A percentile compares a stretch with the other conserved stretches of the same genome.
These are phyloP conservation scores for Chelon labrosus DNA, from an alignment of 2,797 vertebrate genomes.

Conservation along the genomic window DNA sequence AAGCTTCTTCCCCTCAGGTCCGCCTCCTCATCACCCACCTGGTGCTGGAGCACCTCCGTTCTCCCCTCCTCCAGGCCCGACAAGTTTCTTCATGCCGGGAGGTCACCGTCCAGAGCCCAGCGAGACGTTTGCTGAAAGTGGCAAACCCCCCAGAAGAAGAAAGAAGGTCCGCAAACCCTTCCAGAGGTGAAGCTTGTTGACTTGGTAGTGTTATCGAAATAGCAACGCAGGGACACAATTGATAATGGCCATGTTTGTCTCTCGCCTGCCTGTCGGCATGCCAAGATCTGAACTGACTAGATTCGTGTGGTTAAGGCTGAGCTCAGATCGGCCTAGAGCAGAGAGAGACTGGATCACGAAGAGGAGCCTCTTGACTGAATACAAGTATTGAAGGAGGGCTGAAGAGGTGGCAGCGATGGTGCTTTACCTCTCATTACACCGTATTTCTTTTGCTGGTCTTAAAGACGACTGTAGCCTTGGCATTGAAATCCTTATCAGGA, in stretches of 20 bases:
- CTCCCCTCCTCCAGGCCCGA: slow-evolving; percentile 77
- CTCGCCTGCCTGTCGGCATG: slow-evolving; percentile 64
- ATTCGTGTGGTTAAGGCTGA: slow-evolving; percentile 40
- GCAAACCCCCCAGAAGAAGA: slow-evolving; percentile 83
- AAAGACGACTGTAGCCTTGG: slow-evolving; percentile 74
- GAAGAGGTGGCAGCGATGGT: slow-evolving; percentile 63
- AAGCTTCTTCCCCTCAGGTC: slow-evolving; percentile 84
- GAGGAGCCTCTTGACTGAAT: slow-evolving; percentile 49
- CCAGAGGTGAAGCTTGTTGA: slow-evolving; percentile 86
- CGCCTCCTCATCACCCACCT: slow-evolving; percentile 68
- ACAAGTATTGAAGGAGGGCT: slow-evolving; percentile 60
- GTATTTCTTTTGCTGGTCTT: slow-evolving; percentile 58
- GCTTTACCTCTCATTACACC: slow-evolving; percentile 69
- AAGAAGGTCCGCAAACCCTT: slow-evolving; percentile 95
- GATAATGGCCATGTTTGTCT: slow-evolving; percentile 74
- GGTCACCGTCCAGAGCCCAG: slow-evolving; percentile 75
- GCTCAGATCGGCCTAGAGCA: slow-evolving; percentile 53
- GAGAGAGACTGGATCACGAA: slow-evolving; percentile 39
- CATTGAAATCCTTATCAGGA: slow-evolving; percentile 61
- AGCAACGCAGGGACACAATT: slow-evolving; percentile 65
- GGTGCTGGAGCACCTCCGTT: slow-evolving; percentile 77
- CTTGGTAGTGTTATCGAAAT: slow-evolving; percentile 44
- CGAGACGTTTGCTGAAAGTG: slow-evolving; percentile 80
- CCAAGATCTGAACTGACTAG: slow-evolving; percentile 62
- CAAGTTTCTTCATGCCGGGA: slow-evolving; percentile 79